These are phyloP conservation scores for Plutella xylostella DNA, from an alignment of 2,888 invertebrate species.

Conservation along the genomic window DNA sequence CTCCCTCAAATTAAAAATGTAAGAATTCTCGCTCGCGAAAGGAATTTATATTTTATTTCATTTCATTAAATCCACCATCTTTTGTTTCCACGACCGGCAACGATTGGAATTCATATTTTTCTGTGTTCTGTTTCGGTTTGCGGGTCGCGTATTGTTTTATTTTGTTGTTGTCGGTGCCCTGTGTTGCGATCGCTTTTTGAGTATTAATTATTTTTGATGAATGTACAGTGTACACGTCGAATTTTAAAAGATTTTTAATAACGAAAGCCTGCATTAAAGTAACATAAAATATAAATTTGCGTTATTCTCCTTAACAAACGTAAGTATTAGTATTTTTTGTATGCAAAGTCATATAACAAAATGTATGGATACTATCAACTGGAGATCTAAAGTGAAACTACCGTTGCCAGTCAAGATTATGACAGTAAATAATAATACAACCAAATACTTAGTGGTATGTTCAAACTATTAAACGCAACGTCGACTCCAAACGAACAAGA, in stretches of 20 bases:
- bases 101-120: slow-evolving; percentile 70
- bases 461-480: slow-evolving; percentile 57
- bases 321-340: neutral
- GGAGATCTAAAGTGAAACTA: slow-evolving; percentile 27
- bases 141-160: slow-evolving; percentile 60
- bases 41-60: slow-evolving; percentile 69
- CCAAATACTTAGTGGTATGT: slow-evolving; percentile 35
- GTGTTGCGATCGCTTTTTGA: slow-evolving; percentile 44
- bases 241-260: neutral
- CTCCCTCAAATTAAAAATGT: slow-evolving; percentile 66
- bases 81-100: slow-evolving; percentile 61
- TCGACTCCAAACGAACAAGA: slow-evolving; percentile 46
- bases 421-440: slow-evolving; percentile 16
- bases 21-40: slow-evolving; percentile 66
- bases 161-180: slow-evolving; percentile 55
- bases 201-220: slow-evolving; percentile 66
- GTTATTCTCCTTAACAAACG: neutral
- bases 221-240: slow-evolving; percentile 24
- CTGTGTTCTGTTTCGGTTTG: slow-evolving; percentile 67
- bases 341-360: no score
- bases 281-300: neutral
- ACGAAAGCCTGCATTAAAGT: slow-evolving; percentile 27
- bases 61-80: slow-evolving; percentile 69
- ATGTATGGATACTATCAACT: no score
- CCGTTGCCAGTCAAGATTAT: slow-evolving; percentile 52